A percentile compares a stretch with the other conserved stretches of the same genome.
Conservation (phyloP, 1,140 invertebrate species). For the Megalopta genalis region DNA sequence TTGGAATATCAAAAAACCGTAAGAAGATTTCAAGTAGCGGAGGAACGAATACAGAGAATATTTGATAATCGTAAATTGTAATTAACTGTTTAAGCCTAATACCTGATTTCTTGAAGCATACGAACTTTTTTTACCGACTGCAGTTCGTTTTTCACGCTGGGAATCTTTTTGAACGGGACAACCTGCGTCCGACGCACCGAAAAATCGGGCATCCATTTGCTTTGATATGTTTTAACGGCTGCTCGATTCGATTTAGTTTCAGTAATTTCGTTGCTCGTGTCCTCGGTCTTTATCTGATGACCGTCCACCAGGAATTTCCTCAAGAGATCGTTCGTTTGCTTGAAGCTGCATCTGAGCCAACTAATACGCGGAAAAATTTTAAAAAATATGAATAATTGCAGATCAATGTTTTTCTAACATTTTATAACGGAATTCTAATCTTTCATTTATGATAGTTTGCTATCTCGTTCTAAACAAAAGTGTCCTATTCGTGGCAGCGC, state of each 20-base stretch:
- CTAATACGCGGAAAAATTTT: not conserved
- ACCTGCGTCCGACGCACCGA: too few relatives aligned
- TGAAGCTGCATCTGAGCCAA: constrained; percentile 30
- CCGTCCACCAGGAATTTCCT: not conserved
- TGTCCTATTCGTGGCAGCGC: too few relatives aligned
- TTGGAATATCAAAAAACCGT: too few relatives aligned
- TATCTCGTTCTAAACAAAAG: too few relatives aligned
- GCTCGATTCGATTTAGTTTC: not conserved
- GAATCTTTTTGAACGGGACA: not conserved
- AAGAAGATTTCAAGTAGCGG: too few relatives aligned
- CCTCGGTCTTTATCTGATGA: not conserved
- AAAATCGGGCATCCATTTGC: not conserved
- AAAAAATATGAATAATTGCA: too few relatives aligned
- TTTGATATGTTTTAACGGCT: not conserved
- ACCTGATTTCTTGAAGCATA: constrained; percentile 13
- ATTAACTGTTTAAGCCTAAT: too few relatives aligned
- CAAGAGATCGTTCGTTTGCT: constrained; percentile 22
- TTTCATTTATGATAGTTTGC: too few relatives aligned
- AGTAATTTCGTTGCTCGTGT: not conserved
- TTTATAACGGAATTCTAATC: too few relatives aligned
- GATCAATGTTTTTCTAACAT: too few relatives aligned
- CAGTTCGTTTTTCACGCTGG: not conserved
- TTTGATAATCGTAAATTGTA: too few relatives aligned
- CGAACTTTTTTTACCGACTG: not conserved
- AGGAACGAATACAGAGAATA: too few relatives aligned